Percentiles rank a stretch among this genome's conserved stretches.
These are phyloP conservation scores for Cryptocheilus praepositus DNA, from an alignment of 2,888 invertebrate genomes.

Conservation along the genomic window DNA sequence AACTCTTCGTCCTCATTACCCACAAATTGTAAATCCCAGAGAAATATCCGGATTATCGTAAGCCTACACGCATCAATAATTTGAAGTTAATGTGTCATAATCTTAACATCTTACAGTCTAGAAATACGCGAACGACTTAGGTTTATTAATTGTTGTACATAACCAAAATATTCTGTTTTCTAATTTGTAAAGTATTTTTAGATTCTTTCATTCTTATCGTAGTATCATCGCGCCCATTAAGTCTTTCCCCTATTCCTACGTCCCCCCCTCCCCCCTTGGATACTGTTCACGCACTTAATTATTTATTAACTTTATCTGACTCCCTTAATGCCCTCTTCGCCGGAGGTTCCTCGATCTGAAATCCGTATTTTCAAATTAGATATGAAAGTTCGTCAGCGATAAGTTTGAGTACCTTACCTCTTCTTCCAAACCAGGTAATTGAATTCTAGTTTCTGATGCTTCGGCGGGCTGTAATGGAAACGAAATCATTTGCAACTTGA, in stretches of 20 bases:
- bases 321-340: constrained; percentile 72
- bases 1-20: constrained; percentile 33
- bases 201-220: constrained; percentile 58
- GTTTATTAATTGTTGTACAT: constrained; percentile 72
- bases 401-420: constrained; percentile 66
- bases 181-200: constrained; percentile 71
- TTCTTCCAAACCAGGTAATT: constrained; percentile 83
- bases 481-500: constrained; percentile 1
- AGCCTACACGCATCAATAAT: constrained; percentile 57
- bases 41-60: constrained; percentile 35
- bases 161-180: constrained; percentile 74
- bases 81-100: constrained; percentile 60
- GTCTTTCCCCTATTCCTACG: constrained; percentile 52
- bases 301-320: constrained; percentile 72
- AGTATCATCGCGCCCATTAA: constrained; percentile 58
- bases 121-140: constrained; percentile 71
- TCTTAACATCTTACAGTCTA: constrained; percentile 69
- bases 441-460: constrained; percentile 87
- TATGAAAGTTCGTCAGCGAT: background rate
- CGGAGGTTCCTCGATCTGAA: constrained; percentile 72
- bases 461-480: constrained; percentile 81
- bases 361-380: constrained; percentile 6
- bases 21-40: constrained; percentile 33
- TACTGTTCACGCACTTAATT: constrained; percentile 64
- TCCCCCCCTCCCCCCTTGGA: constrained; percentile 32